Conservation (phyloP, 2,888 invertebrate genomes). For the Synergus laeviventris region DNA sequence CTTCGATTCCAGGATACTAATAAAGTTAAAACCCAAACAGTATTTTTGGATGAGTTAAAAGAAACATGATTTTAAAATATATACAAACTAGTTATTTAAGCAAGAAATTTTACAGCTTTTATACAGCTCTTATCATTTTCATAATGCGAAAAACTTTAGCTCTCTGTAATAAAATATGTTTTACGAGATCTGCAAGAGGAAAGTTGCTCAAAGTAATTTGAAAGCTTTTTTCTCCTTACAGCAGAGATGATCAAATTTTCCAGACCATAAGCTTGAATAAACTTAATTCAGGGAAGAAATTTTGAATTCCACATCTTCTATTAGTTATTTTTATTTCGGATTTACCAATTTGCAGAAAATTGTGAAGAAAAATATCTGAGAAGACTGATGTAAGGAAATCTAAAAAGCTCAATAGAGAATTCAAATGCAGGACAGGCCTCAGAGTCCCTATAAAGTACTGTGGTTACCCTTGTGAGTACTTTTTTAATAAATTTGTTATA, state of each 20-base stretch:
- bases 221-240: constrained; percentile 3
- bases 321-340: no score
- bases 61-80: not conserved
- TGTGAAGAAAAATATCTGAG: no score
- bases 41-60: not conserved
- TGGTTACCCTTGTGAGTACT: no score
- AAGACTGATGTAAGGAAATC: no score
- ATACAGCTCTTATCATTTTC: constrained; percentile 15
- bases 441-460: no score
- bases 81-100: not conserved
- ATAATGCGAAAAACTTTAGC: constrained; percentile 6
- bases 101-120: not conserved
- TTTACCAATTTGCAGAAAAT: no score
- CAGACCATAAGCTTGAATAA: no score
- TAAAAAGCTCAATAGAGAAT: no score
- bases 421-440: no score
- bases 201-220: constrained; percentile 1
- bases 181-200: constrained; percentile 26
- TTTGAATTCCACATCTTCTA: not conserved
- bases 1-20: constrained; percentile 1
- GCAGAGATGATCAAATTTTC: not conserved
- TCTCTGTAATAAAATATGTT: constrained; percentile 24
- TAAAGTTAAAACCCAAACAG: not conserved
- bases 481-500: no score
- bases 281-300: no score